phyloP scores from a whole-genome alignment of 2,888 invertebrate species.

The Mesorhabditis spiculigera region DNA sequence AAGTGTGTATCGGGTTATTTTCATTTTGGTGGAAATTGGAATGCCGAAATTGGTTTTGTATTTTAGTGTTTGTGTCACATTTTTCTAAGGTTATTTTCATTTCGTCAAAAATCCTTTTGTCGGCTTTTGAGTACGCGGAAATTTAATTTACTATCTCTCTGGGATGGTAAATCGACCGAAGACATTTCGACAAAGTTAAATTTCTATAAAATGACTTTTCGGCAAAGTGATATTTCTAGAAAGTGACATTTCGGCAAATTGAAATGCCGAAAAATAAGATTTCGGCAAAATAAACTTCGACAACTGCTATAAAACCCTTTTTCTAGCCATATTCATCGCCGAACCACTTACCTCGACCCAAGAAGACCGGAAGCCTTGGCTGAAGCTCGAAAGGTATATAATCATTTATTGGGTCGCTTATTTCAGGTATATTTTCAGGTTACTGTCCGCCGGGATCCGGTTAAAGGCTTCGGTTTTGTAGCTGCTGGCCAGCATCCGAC shows the following conservation, averaged over 20 bases:
- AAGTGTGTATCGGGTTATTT: background rate
- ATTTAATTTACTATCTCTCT: background rate
- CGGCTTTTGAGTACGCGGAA: constrained; percentile 16
- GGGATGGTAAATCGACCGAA: background rate
- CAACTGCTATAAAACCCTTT: constrained; percentile 8
- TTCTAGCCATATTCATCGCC: constrained; percentile 71
- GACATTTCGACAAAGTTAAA: background rate
- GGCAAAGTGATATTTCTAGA: too few relatives aligned
- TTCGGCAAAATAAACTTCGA: too few relatives aligned
- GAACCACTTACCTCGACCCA: constrained; percentile 87
- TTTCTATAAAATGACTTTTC: too few relatives aligned
- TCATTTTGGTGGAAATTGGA: background rate
- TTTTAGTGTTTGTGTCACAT: background rate
- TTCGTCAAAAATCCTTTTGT: constrained; percentile 6
- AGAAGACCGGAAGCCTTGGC: constrained; percentile 15
- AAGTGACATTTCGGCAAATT: too few relatives aligned
- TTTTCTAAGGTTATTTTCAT: constrained; percentile 1
- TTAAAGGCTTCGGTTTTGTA: constrained; percentile 89
- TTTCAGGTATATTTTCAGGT: constrained; percentile 62
- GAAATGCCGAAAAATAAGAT: too few relatives aligned
- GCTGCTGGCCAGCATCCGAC: constrained; percentile 89
- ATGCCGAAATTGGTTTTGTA: too few relatives aligned
- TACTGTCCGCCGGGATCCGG: constrained; percentile 73
- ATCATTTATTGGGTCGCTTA: background rate
- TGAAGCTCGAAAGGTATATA: background rate